These are phyloP conservation scores for Dryobota labecula DNA, from an alignment of 2,888 invertebrate genomes.

Conservation along the genomic window DNA sequence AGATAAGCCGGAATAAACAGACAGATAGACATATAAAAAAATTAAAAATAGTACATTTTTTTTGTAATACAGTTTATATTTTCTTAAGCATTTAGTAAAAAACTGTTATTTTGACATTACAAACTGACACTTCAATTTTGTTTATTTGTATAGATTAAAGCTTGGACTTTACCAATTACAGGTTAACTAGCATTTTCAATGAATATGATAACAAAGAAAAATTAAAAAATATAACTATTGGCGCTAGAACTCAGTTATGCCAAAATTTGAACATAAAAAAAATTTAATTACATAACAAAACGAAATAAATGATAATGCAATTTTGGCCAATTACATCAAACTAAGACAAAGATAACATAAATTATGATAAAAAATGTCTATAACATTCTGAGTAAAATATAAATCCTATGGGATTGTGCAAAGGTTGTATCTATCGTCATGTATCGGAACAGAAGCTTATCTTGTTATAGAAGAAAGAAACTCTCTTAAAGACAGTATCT, in stretches of 20 bases:
- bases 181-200: too few species aligned
- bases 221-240: background rate
- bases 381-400: background rate
- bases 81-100: too few species aligned
- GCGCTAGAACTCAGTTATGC: background rate
- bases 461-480: background rate
- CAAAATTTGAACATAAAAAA: background rate
- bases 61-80: too few species aligned
- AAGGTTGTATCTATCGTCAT: too few species aligned
- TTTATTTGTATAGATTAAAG: too few species aligned
- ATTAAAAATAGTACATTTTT: too few species aligned
- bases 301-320: background rate
- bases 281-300: background rate
- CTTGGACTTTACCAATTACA: background rate
- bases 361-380: background rate
- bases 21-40: too few species aligned
- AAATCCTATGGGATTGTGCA: background rate
- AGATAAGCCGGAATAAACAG: too few species aligned
- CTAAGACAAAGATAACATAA: background rate
- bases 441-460: background rate
- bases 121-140: too few species aligned
- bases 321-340: background rate
- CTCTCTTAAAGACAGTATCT: too few species aligned
- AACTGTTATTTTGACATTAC: too few species aligned
- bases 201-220: background rate